Conservation (phyloP, 1,140 invertebrate genomes). For the Watersipora subatra region DNA sequence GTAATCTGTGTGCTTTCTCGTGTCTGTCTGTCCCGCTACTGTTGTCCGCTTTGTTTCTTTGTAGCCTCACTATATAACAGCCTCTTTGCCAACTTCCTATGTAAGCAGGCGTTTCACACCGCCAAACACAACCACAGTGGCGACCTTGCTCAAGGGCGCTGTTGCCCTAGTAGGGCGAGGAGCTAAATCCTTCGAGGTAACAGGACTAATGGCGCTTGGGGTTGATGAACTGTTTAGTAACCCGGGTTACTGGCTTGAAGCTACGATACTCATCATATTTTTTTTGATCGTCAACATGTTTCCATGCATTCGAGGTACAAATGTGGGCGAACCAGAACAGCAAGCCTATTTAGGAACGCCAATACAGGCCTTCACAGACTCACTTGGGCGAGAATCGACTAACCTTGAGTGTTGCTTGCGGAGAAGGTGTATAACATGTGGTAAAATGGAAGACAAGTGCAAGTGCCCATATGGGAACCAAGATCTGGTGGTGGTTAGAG, state of each 20-base stretch:
- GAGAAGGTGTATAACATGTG: background rate
- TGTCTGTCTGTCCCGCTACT: background rate
- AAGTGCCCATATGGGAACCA: background rate
- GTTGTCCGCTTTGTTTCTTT: background rate
- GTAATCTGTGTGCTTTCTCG: background rate
- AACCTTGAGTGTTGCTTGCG: background rate
- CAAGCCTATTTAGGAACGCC: background rate
- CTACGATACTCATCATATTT: background rate
- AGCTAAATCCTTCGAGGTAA: background rate
- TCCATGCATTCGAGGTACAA: background rate
- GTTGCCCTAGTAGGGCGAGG: background rate
- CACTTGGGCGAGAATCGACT: background rate
- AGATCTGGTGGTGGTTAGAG: background rate
- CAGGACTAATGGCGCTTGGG: background rate
- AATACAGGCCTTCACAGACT: background rate
- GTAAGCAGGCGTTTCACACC: background rate
- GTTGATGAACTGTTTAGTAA: background rate
- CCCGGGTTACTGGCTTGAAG: background rate
- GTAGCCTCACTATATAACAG: background rate
- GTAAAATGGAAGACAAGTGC: background rate
- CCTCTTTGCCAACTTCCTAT: too few species aligned
- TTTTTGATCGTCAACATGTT: background rate
- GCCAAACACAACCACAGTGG: background rate
- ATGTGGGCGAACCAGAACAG: background rate
- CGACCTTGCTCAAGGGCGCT: background rate